Evolutionary conservation across 2,797 vertebrate genomes (phyloP), one percentile per base, ranked within the genome.

Genomic region (Tolypeutes matacus): DNA sequence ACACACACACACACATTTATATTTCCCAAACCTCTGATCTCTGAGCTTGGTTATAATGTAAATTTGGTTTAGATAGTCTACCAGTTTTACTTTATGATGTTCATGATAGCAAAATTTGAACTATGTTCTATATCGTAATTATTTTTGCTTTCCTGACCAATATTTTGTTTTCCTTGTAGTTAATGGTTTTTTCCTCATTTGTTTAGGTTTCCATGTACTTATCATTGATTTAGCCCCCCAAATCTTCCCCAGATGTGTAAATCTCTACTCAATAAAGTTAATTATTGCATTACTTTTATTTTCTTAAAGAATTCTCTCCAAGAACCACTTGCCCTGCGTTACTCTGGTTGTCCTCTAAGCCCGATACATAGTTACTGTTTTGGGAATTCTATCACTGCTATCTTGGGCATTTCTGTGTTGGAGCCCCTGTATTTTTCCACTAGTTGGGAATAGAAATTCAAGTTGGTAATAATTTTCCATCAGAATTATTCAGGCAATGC

Each of bases 391-490:
- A 9, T 51, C 31, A 36, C 23, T 82, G 31, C 25, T 29, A 64
- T 31, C 27, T 29, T 69, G 25, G 29, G 1, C 14, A 76, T 78
- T 95, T 46, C 11, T 18, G 78, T 15, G 34, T 49, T 83, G 15
- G 11, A 83, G 23, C 9, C 5, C 8, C 11, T 23, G 11, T 1
- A 60, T 60, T 83, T 86, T 70, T 56, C 1, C 11, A 18, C 21
- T 62, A 2, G 53, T n/a, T 69, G n/a, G 3, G 94, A 91, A 88
- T 65, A 86, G 83, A 80, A 86, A 72, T 81, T 92, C 34, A 51
- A 82, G 7, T 42, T 85, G 31, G n/a, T 90, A 85, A 51, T 82
- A 56, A 39, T 83, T 89, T 93, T 86, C n/a, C 27, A 23, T 53
- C 15, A 25, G 23, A 62, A 69, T 81, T 36, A 78, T 72, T 77